Conservation (phyloP, 2,797 vertebrate genomes). For the Anguilla anguilla region DNA sequence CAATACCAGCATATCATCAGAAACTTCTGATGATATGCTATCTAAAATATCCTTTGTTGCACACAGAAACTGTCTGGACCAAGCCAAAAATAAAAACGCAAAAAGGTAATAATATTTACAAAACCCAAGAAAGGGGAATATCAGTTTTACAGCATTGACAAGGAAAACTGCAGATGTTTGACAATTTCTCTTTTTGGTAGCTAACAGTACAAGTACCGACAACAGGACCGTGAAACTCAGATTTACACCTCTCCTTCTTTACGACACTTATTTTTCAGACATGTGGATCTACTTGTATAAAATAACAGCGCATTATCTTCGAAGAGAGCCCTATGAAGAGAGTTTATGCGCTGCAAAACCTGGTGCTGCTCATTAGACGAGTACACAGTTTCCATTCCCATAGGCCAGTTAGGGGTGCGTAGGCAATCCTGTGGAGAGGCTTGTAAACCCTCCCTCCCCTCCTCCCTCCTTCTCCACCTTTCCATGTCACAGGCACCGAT, state of each 20-base stretch:
- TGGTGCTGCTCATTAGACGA: conserved; percentile 41
- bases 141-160: too few relatives aligned
- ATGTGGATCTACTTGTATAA: too few relatives aligned
- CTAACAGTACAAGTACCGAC: not conserved
- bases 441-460: conserved; percentile 41
- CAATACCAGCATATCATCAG: too few relatives aligned
- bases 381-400: conserved; percentile 30
- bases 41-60: too few relatives aligned
- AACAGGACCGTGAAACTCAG: not conserved
- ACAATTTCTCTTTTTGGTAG: not conserved
- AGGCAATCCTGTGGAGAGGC: conserved; percentile 35
- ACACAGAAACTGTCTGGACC: too few relatives aligned
- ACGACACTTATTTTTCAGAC: too few relatives aligned
- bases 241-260: not conserved
- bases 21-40: too few relatives aligned
- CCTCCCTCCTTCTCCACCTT: conserved; percentile 12
- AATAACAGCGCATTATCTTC: conserved; percentile 32
- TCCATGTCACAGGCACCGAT: conserved; percentile 30
- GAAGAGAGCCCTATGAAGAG: conserved; percentile 41
- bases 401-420: conserved; percentile 15
- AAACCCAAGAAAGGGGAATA: too few relatives aligned
- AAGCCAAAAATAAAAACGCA: not conserved
- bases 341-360: conserved; percentile 44
- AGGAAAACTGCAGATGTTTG: not conserved
- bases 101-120: not conserved